Evolutionary conservation across 2,113 vertebrate genomes (phyloP).

Genomic region (Sylvia atricapilla): DNA sequence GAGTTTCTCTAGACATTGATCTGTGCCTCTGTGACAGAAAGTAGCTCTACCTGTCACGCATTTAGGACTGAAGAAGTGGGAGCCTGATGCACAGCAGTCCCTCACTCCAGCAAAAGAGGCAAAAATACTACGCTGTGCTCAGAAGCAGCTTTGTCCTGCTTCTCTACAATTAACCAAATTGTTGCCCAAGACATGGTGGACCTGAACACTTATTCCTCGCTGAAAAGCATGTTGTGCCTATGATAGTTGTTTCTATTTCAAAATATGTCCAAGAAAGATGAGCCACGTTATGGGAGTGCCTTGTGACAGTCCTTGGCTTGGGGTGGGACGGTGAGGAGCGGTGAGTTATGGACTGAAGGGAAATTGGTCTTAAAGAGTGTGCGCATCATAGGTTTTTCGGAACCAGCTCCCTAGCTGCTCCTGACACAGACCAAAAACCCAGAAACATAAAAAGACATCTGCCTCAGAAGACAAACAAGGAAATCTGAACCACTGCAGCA

Average conservation of each 20-base stretch:
- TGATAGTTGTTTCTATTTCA: not conserved
- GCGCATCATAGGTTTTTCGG: not conserved
- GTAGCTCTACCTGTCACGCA: not conserved
- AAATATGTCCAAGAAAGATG: not conserved
- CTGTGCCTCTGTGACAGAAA: not conserved
- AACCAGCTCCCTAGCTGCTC: not conserved
- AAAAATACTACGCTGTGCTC: not conserved
- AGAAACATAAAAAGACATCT: not conserved
- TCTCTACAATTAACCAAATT: not conserved
- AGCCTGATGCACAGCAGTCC: not conserved
- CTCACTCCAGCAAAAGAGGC: not conserved
- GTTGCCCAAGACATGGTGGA: not conserved
- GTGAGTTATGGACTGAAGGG: not conserved
- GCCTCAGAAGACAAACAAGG: not conserved
- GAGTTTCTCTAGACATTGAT: not conserved
- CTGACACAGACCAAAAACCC: not conserved
- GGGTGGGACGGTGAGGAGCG: not conserved
- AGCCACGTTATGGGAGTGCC: not conserved
- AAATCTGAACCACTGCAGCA: not conserved
- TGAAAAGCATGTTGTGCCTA: rapidly evolving
- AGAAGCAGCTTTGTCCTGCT: not conserved
- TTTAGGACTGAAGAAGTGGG: not conserved
- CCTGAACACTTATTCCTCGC: not conserved
- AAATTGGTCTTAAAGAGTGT: not conserved
- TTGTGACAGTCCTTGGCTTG: rapidly evolving